A percentile compares a stretch with the other conserved stretches of the same genome.
Evolutionary conservation across 2,888 invertebrate species (phyloP).

Genomic region (Scaptomyza parva): DNA sequence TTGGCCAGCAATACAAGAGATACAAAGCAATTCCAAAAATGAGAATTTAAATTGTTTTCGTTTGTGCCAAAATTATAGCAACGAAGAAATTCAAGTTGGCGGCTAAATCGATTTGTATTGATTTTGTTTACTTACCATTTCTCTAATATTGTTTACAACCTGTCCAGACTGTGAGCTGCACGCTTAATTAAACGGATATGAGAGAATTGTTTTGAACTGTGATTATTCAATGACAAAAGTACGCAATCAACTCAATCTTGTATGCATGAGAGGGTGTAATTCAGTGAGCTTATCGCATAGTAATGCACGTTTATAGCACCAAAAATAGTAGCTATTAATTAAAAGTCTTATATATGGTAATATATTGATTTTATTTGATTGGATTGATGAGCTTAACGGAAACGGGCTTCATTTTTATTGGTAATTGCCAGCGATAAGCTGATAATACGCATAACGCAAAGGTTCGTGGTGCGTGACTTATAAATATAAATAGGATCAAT

Average conservation of each 20-base stretch:
- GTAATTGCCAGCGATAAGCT: slow-evolving; percentile 61
- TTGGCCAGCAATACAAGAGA: background rate
- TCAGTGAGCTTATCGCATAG: slow-evolving; percentile 46
- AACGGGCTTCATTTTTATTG: slow-evolving; percentile 43
- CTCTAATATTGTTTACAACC: background rate
- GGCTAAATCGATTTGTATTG: background rate
- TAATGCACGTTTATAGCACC: slow-evolving; percentile 53
- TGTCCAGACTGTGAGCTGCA: slow-evolving; percentile 2
- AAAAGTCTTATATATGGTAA: slow-evolving; percentile 60
- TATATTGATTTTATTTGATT: slow-evolving; percentile 64
- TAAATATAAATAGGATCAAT: slow-evolving; percentile 55
- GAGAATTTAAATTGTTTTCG: background rate
- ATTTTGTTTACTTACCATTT: background rate
- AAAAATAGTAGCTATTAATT: slow-evolving; percentile 57
- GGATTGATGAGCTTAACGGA: slow-evolving; percentile 50
- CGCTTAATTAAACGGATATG: slow-evolving; percentile 21
- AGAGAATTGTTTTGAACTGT: slow-evolving; percentile 14
- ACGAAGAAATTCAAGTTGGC: too few species aligned
- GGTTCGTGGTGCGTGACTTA: slow-evolving; percentile 32
- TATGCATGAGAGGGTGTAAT: slow-evolving; percentile 15
- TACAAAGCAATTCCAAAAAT: background rate
- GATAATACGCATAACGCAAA: slow-evolving; percentile 44
- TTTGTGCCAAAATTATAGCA: background rate
- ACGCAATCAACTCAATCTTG: slow-evolving; percentile 13
- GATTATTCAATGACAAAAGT: slow-evolving; percentile 38